A percentile compares a stretch with the other conserved stretches of the same genome.
Conservation (phyloP, 2,113 vertebrate species). For the Lipotes vexillifer region DNA sequence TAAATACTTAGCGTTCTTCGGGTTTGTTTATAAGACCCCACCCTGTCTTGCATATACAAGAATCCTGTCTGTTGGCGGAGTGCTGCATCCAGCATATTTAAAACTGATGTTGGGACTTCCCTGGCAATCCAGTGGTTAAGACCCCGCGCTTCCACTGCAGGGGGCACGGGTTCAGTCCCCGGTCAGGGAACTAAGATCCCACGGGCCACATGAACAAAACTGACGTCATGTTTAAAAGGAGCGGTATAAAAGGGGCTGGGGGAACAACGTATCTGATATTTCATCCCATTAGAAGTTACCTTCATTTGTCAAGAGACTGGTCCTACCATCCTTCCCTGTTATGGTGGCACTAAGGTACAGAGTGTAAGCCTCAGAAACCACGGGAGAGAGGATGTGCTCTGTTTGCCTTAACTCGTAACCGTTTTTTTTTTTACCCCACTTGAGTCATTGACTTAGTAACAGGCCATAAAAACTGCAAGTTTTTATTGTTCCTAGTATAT, state of each 20-base stretch:
- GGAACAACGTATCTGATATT: fast-evolving
- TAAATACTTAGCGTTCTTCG: neutral
- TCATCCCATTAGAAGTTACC: neutral
- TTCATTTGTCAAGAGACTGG: neutral
- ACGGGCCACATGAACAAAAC: neutral
- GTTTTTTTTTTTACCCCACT: neutral
- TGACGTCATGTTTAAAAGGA: neutral
- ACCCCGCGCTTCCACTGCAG: neutral
- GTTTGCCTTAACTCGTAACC: neutral
- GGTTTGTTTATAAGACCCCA: neutral
- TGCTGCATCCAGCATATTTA: neutral
- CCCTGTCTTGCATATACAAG: neutral
- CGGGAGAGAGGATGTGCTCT: neutral
- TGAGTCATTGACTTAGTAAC: neutral
- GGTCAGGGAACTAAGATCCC: neutral
- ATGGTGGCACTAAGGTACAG: fast-evolving
- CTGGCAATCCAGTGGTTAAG: neutral
- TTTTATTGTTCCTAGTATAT: neutral
- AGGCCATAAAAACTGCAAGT: neutral
- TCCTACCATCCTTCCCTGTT: neutral
- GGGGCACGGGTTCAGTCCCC: neutral
- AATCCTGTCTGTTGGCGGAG: neutral
- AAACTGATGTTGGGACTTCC: neutral
- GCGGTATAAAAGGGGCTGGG: neutral
- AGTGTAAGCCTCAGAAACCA: neutral